phyloP scores from a whole-genome alignment of 2,888 invertebrate genomes.

The Drosophila formosana region DNA sequence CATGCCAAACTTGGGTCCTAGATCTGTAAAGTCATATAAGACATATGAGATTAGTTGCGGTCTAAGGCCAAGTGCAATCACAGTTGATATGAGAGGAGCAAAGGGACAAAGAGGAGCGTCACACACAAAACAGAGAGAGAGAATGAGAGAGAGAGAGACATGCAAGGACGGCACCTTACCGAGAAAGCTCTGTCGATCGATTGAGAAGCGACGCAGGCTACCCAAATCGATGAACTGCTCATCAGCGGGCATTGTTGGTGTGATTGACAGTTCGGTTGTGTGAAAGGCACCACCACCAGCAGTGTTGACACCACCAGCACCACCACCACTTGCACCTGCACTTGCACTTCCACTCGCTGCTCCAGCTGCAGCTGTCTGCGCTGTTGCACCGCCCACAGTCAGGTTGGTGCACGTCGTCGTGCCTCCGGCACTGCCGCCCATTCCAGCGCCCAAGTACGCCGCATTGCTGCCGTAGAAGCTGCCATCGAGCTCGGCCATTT shows the following conservation, averaged over 20 bases:
- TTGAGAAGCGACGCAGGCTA: slow-evolving; percentile 84
- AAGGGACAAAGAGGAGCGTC: slow-evolving; percentile 1
- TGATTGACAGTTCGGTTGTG: slow-evolving; percentile 84
- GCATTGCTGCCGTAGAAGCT: slow-evolving; percentile 80
- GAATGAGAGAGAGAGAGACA: neutral
- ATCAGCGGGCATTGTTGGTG: slow-evolving; percentile 83
- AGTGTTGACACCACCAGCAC: slow-evolving; percentile 19
- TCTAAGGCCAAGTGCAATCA: neutral
- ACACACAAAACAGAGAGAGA: neutral
- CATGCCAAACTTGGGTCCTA: slow-evolving; percentile 93
- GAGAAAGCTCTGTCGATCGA: slow-evolving; percentile 85
- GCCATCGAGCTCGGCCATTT: slow-evolving; percentile 83
- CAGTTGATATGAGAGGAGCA: neutral
- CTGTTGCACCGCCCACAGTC: slow-evolving; percentile 54
- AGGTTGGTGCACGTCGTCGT: slow-evolving; percentile 69
- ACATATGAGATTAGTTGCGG: neutral
- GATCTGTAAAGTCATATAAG: slow-evolving; percentile 86
- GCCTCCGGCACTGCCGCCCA: slow-evolving; percentile 62
- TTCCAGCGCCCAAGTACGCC: slow-evolving; percentile 70
- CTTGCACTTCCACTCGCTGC: neutral
- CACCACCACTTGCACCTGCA: slow-evolving; percentile 28
- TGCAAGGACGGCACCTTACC: slow-evolving; percentile 75
- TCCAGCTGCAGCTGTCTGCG: neutral
- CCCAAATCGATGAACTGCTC: slow-evolving; percentile 84
- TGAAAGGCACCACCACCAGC: slow-evolving; percentile 73